Evolutionary conservation across 2,888 invertebrate species (phyloP), one percentile per base, ranked within the genome.

Genomic region (Cryptocheilus praepositus): DNA sequence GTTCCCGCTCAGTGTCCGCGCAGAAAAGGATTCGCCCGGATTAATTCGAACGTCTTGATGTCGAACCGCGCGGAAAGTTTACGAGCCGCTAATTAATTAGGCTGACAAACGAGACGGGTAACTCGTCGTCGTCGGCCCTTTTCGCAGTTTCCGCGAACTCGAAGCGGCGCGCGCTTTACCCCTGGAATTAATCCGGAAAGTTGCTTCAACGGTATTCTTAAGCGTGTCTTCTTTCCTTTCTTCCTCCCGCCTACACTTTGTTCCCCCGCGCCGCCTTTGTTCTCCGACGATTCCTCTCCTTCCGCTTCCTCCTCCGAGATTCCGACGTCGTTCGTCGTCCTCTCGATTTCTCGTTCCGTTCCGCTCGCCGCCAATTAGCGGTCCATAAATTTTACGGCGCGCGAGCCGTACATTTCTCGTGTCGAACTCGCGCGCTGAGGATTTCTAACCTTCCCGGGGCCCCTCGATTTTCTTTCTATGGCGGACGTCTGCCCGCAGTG

Each of bases 31-130:
- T 28, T 7, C 28, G 7, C 7, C 56, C 57, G 67, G 63, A 73
- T 73, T 73, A 73, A 73, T 73, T 73, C 66, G 65, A 56, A 44
- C 62, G 64, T 52, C 52, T 52, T 61, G 70, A 60, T 69, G 64
- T 66, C 64, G 68, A 71, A 69, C 71, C 53, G 65, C 67, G 64
- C 55, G 45, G 72, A 74, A 82, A 84, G 76, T 83, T 81, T 81
- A 78, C 77, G 80, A 76, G 71, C 74, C 70, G 77, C 80, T 85
- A 83, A 85, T 85, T 83, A 84, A 85, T 83, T 82, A 81, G 78
- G 67, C 80, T 79, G 82, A 82, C 81, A 79, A 85, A 81, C 76
- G 74, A 74, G 76, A 65, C 53, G 55, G 52, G 13, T n/a, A 51
- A 16, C 22, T 16, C 36, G 21, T 59, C 49, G 8, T 22, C 19